Conservation (phyloP, 2,113 vertebrate genomes). For the Ciconia stormi region DNA sequence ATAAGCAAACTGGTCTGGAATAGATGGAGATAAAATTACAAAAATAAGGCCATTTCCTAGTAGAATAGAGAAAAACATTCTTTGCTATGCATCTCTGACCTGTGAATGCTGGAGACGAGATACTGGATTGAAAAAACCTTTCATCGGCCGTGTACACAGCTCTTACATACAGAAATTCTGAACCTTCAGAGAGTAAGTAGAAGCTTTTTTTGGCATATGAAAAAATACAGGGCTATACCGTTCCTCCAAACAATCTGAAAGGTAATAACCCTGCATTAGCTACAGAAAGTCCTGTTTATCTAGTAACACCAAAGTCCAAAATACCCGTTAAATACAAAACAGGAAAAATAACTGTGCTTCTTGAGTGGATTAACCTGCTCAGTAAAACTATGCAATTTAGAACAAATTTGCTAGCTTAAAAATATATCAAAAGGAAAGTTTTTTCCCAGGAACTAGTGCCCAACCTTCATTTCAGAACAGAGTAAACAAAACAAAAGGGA, state of each 20-base stretch:
- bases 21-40: background rate
- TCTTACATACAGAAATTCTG: background rate
- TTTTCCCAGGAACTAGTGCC: background rate
- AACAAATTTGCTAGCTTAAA: background rate
- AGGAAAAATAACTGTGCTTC: background rate
- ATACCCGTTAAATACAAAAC: background rate
- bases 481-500: background rate
- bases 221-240: background rate
- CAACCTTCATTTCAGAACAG: background rate
- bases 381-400: background rate
- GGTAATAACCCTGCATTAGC: background rate
- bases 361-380: background rate
- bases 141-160: rapidly evolving
- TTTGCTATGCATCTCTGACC: background rate
- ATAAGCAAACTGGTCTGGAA: background rate
- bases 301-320: background rate
- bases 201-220: background rate
- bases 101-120: background rate
- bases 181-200: background rate
- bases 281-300: background rate
- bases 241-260: background rate
- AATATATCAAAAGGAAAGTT: background rate
- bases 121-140: background rate
- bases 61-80: background rate
- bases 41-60: background rate